phyloP scores from a whole-genome alignment of 2,797 vertebrate genomes.

The Rhinatrema bivittatum region DNA sequence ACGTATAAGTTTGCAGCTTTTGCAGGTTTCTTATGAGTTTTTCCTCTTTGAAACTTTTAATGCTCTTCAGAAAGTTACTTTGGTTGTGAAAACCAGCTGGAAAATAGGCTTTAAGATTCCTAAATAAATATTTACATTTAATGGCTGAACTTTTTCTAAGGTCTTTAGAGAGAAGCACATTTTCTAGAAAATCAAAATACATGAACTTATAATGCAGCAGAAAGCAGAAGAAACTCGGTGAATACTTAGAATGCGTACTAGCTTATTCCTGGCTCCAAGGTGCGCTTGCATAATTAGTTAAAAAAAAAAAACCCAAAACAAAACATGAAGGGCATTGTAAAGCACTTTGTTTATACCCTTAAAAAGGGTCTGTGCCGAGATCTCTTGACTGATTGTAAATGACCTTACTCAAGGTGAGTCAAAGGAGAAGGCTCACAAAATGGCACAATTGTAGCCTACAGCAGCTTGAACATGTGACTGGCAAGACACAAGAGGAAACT shows the following conservation, averaged over 20 bases:
- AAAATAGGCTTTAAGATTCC: slow-evolving; percentile 34
- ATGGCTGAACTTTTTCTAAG: slow-evolving; percentile 35
- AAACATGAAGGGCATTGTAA: no score
- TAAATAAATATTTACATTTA: slow-evolving; percentile 38
- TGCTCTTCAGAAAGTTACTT: slow-evolving; percentile 29
- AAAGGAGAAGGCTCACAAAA: no score
- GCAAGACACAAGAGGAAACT: no score
- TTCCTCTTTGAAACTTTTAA: slow-evolving; percentile 25
- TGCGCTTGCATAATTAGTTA: slow-evolving; percentile 9
- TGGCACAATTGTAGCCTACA: no score
- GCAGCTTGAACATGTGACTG: no score
- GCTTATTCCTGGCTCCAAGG: slow-evolving; percentile 1
- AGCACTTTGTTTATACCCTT: no score
- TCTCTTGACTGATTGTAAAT: no score
- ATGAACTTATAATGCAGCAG: slow-evolving; percentile 15
- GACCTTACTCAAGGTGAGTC: no score
- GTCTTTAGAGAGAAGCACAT: slow-evolving; percentile 25
- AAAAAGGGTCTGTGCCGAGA: no score
- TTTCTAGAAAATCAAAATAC: slow-evolving; percentile 23
- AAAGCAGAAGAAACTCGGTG: slow-evolving; percentile 9
- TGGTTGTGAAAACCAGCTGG: slow-evolving; percentile 19
- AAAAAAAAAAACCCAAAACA: no score
- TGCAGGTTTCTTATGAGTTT: slow-evolving; percentile 18
- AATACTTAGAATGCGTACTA: no score
- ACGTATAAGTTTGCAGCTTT: no score